These are phyloP conservation scores for Fistularia tabacaria DNA, from an alignment of 2,797 vertebrate species.

Conservation along the genomic window DNA sequence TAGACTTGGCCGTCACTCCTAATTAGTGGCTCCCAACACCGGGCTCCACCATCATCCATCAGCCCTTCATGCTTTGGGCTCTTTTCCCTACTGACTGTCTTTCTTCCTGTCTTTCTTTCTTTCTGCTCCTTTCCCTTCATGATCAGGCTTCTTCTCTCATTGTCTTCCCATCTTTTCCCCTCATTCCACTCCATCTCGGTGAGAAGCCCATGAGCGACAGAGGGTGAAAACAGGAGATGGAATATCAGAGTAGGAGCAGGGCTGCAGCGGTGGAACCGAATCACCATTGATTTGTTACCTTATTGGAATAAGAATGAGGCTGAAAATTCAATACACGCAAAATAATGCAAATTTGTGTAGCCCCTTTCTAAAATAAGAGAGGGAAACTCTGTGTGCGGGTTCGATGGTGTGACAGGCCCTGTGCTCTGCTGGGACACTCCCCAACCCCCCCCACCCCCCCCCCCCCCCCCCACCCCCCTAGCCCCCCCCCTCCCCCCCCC, in stretches of 20 bases:
- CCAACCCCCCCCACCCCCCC: constrained; percentile 28
- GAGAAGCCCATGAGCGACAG: constrained; percentile 56
- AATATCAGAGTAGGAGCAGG: constrained; percentile 63
- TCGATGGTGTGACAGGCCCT: constrained; percentile 74
- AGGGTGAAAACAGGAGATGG: constrained; percentile 68
- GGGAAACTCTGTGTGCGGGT: constrained; percentile 12
- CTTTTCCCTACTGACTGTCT: constrained; percentile 8
- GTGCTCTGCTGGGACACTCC: constrained; percentile 68
- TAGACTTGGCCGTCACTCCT: constrained; percentile 79
- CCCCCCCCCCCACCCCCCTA: too few relatives aligned
- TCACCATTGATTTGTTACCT: constrained; percentile 77
- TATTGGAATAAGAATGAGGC: constrained; percentile 76
- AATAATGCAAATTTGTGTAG: constrained; percentile 76
- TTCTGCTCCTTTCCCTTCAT: constrained; percentile 18
- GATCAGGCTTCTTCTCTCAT: constrained; percentile 36
- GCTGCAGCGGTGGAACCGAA: constrained; percentile 52
- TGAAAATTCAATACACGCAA: constrained; percentile 72
- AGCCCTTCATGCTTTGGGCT: constrained; percentile 34
- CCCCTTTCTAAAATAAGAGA: constrained; percentile 37
- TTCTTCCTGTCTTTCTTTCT: constrained; percentile 20
- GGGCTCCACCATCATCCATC: constrained; percentile 71
- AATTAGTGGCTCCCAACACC: constrained; percentile 75
- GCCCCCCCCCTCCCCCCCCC: too few relatives aligned
- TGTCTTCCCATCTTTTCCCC: constrained; percentile 35
- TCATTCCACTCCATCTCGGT: constrained; percentile 40